Conservation (phyloP, 2,797 vertebrate species). For the Alfaro cultratus region DNA sequence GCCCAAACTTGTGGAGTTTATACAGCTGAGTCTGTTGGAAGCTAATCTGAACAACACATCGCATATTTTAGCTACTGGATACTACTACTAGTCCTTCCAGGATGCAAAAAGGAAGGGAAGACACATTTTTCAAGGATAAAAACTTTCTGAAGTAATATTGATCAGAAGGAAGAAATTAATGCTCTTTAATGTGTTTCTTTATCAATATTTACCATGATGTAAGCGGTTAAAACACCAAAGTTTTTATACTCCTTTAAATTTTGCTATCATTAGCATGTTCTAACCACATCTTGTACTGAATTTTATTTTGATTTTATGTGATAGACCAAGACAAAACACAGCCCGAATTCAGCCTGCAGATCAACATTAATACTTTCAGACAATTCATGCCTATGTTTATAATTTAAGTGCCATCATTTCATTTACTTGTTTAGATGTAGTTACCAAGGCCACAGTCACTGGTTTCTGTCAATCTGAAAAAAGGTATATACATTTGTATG, state of each 20-base stretch:
- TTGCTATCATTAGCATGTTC: neutral
- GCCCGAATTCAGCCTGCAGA: neutral
- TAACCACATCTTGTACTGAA: neutral
- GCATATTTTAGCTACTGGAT: neutral
- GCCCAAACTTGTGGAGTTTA: neutral
- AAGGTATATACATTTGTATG: too few species aligned
- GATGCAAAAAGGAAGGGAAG: conserved; percentile 14
- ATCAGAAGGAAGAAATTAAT: neutral
- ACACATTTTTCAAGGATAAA: conserved; percentile 9
- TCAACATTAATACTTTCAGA: too few species aligned
- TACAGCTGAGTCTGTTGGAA: neutral
- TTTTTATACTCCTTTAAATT: neutral
- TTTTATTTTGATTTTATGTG: neutral
- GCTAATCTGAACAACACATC: neutral
- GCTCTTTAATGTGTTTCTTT: neutral
- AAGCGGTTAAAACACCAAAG: neutral
- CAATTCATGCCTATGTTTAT: too few species aligned
- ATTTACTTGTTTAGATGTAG: too few species aligned
- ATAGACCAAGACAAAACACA: neutral
- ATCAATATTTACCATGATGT: neutral
- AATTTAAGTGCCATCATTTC: too few species aligned
- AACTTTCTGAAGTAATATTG: neutral
- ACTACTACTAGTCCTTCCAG: conserved; percentile 22
- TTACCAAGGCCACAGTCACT: too few species aligned
- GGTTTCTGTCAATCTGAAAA: too few species aligned